Evolutionary conservation across 2,113 vertebrate genomes (phyloP), one percentile per base, ranked within the genome.

Genomic region (Chaetura pelagica): DNA sequence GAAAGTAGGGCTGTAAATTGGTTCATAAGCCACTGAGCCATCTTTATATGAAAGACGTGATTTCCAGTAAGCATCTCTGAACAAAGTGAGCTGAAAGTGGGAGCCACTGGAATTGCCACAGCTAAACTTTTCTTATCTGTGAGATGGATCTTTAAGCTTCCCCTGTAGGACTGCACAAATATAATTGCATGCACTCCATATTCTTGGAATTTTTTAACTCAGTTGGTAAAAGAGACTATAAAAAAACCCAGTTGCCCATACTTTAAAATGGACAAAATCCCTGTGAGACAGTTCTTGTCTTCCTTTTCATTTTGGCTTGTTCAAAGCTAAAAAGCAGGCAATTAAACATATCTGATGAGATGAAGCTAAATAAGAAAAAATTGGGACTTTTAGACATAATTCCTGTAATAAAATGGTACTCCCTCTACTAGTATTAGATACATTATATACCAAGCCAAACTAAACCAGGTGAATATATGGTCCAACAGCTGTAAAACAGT

Each of bases 121-220:
- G 20, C 7, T 68, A 44, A 80, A 52, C 12, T 48, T 63, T 40
- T 58, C 29, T 89, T 32, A 34, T 9, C 38, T 64, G 11, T 69
- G 22, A 71, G 16, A 52, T 0, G 0, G 13, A 42, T 30, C 38
- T 74, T 42, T 59, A 69, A 83, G 23, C 44, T 44, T 78, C 40
- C 27, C 30, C 40, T 80, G 6, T 18, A 63, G 40, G 10, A 82
- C 20, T 62, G 3, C 26, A 52, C 54, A 3, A 84, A 42, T 78
- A 54, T 38, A 54, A 69, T 87, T 55, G 46, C 0, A 0, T 30
- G 12, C 8, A 32, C 7, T 55, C 0, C 0, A 3, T 26, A 51
- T 49, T 80, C 24, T 12, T 62, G 30, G 26, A 35, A 73, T 64
- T 89, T 84, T 87, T 42, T 2, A 63, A 34, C 10, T 78, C 24